Evolutionary conservation across 2,888 invertebrate species (phyloP), one percentile per base, ranked within the genome.

Genomic region (Pycnomerus fuliginosus): DNA sequence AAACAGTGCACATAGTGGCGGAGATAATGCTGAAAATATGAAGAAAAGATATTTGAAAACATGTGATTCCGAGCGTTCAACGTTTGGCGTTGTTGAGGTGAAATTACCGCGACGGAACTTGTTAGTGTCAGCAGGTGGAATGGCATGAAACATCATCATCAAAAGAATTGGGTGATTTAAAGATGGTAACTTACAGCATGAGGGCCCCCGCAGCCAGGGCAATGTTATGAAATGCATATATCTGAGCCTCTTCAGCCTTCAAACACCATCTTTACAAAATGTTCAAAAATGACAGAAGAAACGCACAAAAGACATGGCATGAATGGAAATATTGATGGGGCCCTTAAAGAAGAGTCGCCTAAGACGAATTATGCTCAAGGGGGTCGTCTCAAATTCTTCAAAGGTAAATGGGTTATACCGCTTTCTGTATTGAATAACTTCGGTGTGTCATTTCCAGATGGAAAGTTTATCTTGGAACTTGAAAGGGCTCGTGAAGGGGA

Each of bases 391-490:
- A 87, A 87, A 71, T 87, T 87, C 74, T 87, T 85, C 71, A 87
- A 87, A 80, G 84, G 84, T 84, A 67, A 68, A 71, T 72, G 46
- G 22, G 25, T n/a, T n/a, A 25, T 3, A n/a, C 22, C 16, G n/a
- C 3, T 4, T 8, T 10, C 4, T 10, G 28, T 27, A 11, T 30
- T 16, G n/a, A 30, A 52, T n/a, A 13, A 25, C 20, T 36, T 29
- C 13, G 3, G 12, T 20, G 5, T 7, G 8, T 20, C 20, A 20
- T 61, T 74, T 73, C 31, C 72, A 89, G 91, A 92, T 85, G 92
- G 91, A 51, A 90, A 91, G 74, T 89, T 91, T 71, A 90, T 91
- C 64, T 73, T 92, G 77, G 92, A 92, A 75, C 69, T 92, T 75
- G 84, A 84, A 45, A 79, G 86, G 60, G 79, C 83, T 24, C 79